These are phyloP conservation scores for Arremon brunneinucha DNA, from an alignment of 2,797 vertebrate genomes.

Conservation along the genomic window DNA sequence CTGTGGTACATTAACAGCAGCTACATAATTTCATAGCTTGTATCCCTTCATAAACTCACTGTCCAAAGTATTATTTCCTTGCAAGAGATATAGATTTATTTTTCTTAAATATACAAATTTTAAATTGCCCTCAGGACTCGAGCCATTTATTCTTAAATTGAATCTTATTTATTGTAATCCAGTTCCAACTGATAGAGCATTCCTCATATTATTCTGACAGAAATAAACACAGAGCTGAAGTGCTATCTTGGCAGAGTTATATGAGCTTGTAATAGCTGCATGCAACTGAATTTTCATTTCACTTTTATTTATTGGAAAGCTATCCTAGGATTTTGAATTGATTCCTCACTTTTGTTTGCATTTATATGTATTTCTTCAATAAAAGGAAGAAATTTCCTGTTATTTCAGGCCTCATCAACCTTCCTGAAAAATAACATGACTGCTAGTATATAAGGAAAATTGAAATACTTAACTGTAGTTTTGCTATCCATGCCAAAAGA, in stretches of 20 bases:
- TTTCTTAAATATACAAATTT: conserved; percentile 43
- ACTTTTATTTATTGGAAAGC: conserved; percentile 28
- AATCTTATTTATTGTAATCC: conserved; percentile 35
- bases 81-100: conserved; percentile 8
- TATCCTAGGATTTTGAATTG: conserved; percentile 39
- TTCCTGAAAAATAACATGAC: not conserved
- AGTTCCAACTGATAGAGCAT: conserved; percentile 32
- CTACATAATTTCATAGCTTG: conserved; percentile 12
- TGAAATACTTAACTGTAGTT: not conserved
- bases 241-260: conserved; percentile 35
- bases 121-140: conserved; percentile 34
- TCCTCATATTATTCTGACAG: conserved; percentile 28
- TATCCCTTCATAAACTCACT: conserved; percentile 9
- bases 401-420: conserved; percentile 26
- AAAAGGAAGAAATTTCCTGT: not conserved
- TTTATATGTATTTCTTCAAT: conserved; percentile 26
- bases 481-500: not conserved
- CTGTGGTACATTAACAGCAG: not conserved
- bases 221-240: conserved; percentile 11
- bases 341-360: conserved; percentile 39
- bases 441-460: not conserved
- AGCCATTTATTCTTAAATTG: conserved; percentile 45
- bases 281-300: conserved; percentile 40
- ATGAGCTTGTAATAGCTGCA: conserved; percentile 48
- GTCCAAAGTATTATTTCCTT: not conserved